Base-by-base conservation (phyloP, 2,888 invertebrate genomes). In the Amiota mariae region DNA sequence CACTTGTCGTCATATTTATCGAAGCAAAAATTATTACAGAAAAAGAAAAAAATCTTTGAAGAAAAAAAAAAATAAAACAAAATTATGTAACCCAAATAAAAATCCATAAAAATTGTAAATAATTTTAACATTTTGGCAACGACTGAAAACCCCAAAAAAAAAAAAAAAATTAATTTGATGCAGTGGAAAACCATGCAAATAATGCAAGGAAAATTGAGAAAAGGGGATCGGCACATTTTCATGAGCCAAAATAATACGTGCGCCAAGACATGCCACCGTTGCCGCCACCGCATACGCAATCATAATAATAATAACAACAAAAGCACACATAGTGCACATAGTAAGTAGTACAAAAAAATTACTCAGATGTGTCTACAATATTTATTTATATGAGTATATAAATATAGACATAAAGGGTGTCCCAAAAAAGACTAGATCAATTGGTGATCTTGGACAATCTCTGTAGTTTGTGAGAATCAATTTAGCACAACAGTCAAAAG, bases 211-310 rank as follows among this genome's bases (percentile, higher is more conserved):
- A 56, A 18, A 54, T 18, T 66, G 68, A 72, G 36, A 36, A 36
- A 36, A 36, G 36, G 36, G 36, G 36, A 36, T 6, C 6, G 36
- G 1, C 36, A 6, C 36, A 68, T 63, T 73, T 63, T 72, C 66
- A 18, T 64, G 70, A 80, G 79, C 84, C 81, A 82, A 82, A 83
- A 82, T 82, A 82, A 83, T 83, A 63, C 61, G 24, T 4, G 51
- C 1, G 51, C 51, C 11, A n/a, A 3, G 4, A n/a, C 1, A 59
- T 12, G 10, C 9, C 1, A 4, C 10, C 57, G 13, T 11, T 18
- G n/a, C 10, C 57, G 18, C 10, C 8, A 6, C 2, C 57, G 57
- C 36, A 36, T 36, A 36, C 36, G 36, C 6, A 36, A 6, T 36
- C 36, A 36, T 36, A 36, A 36, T 36, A 36, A 36, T 36, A 36